Conservation (phyloP, 2,888 invertebrate genomes). For the Drosophila vallismaia region DNA sequence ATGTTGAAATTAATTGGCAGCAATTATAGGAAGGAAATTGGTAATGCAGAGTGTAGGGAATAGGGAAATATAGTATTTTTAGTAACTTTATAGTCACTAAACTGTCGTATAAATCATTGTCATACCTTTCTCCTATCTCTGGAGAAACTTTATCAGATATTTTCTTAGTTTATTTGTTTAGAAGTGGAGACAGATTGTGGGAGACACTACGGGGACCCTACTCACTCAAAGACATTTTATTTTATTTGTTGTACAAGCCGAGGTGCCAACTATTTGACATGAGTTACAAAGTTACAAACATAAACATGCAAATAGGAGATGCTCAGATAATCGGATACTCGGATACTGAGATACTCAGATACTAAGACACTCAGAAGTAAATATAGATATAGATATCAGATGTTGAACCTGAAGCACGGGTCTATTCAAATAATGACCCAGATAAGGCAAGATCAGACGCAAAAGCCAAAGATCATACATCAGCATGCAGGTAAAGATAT, state of each 20-base stretch:
- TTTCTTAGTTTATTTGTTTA: neutral
- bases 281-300: constrained; percentile 10
- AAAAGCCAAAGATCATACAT: constrained; percentile 20
- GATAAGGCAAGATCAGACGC: constrained; percentile 58
- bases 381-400: constrained; percentile 27
- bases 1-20: constrained; percentile 1
- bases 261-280: constrained; percentile 34
- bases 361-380: constrained; percentile 1
- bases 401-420: constrained; percentile 37
- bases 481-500: constrained; percentile 1
- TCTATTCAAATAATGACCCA: constrained; percentile 66
- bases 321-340: neutral
- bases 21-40: neutral
- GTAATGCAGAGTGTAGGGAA: neutral
- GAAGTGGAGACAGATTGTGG: neutral
- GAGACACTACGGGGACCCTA: neutral
- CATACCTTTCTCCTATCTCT: neutral
- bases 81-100: neutral
- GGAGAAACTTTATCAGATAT: neutral
- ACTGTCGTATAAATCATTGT: neutral
- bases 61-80: neutral
- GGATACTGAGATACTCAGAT: neutral
- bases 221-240: neutral
- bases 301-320: constrained; percentile 6
- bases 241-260: constrained; percentile 12